Conservation (phyloP, 1,140 invertebrate genomes). For the Dendrolimus punctatus region DNA sequence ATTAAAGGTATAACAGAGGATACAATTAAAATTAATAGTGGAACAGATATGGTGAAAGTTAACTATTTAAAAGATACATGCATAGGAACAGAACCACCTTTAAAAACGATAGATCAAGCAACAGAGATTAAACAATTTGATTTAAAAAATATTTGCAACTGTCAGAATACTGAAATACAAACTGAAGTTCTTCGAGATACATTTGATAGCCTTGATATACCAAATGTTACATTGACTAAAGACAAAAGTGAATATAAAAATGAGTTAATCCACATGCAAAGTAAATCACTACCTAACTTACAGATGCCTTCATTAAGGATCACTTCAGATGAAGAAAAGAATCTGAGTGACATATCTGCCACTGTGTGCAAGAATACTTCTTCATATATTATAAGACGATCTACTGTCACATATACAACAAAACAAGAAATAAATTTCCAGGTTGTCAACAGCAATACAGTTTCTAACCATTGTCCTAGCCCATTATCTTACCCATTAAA, state of each 20-base stretch:
- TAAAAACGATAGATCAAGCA: conserved; percentile 23
- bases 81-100: conserved; percentile 26
- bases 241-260: conserved; percentile 41
- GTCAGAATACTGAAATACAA: conserved; percentile 17
- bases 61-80: conserved; percentile 21
- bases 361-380: conserved; percentile 30
- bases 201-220: conserved; percentile 58
- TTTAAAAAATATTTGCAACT: conserved; percentile 14
- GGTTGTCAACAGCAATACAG: conserved; percentile 36
- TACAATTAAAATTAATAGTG: conserved; percentile 16
- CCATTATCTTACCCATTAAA: conserved; percentile 44
- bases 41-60: conserved; percentile 17
- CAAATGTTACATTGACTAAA: conserved; percentile 54
- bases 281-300: conserved; percentile 37
- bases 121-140: conserved; percentile 29
- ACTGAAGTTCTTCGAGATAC: conserved; percentile 21
- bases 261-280: conserved; percentile 27
- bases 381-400: conserved; percentile 41
- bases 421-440: conserved; percentile 58
- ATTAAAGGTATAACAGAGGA: neutral
- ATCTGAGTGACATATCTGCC: conserved; percentile 15
- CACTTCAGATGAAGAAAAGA: conserved; percentile 18
- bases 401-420: conserved; percentile 57
- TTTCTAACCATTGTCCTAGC: conserved; percentile 24
- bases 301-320: conserved; percentile 27